These are phyloP conservation scores for Piaya cayana DNA, from an alignment of 2,113 vertebrate species.

Conservation along the genomic window DNA sequence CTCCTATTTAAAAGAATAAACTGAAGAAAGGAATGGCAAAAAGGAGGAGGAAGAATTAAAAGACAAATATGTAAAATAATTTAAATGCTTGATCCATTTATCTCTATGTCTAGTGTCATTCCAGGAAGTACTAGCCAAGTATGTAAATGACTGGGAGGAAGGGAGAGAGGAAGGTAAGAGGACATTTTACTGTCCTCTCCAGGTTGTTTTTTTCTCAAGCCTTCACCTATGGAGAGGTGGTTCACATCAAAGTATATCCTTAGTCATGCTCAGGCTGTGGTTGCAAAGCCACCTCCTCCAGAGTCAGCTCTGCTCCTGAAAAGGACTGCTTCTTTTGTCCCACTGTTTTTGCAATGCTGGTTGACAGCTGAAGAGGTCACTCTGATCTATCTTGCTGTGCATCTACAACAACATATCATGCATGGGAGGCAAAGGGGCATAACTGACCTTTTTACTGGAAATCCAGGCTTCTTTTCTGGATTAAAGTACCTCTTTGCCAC, in stretches of 20 bases:
- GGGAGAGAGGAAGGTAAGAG: neutral
- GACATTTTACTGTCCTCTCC: neutral
- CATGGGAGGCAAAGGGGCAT: neutral
- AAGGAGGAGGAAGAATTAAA: neutral
- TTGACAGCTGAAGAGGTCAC: neutral
- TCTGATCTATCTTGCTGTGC: neutral
- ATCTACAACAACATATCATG: neutral
- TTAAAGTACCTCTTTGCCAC: neutral
- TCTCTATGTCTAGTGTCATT: neutral
- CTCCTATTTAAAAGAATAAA: neutral
- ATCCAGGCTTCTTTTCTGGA: neutral
- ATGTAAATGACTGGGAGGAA: neutral
- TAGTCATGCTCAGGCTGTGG: rapidly evolving
- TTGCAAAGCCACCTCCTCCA: neutral
- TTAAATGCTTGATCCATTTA: neutral
- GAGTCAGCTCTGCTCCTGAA: neutral
- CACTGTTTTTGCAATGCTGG: neutral
- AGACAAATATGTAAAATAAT: neutral
- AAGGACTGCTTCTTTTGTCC: neutral
- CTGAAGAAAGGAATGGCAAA: neutral
- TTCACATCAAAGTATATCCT: neutral
- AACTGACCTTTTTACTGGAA: neutral
- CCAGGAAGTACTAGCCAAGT: neutral
- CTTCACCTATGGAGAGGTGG: neutral
- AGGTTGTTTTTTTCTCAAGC: neutral